Percentiles rank a stretch among this genome's conserved stretches.
Conservation (phyloP, 2,888 invertebrate species). For the Caenorhabditis angaria region DNA sequence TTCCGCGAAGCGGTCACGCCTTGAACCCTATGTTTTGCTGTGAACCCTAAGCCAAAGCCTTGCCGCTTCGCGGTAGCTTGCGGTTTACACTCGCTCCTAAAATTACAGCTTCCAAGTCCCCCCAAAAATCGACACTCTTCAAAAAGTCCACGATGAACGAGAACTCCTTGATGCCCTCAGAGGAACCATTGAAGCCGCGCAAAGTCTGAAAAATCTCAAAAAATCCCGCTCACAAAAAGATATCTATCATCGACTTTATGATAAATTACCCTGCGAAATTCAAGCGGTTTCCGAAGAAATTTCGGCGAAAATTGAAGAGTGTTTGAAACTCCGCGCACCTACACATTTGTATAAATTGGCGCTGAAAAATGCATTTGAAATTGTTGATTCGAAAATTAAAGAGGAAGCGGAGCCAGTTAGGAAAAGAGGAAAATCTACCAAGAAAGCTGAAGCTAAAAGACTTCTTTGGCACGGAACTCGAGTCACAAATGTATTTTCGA, state of each 20-base stretch:
- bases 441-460: not conserved
- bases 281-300: constrained; percentile 18
- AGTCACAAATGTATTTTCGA: constrained; percentile 44
- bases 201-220: constrained; percentile 25
- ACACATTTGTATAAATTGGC: constrained; percentile 24
- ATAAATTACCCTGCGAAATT: constrained; percentile 28
- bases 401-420: not conserved
- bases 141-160: constrained; percentile 18
- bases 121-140: constrained; percentile 29
- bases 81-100: too few species aligned
- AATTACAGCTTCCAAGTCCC: constrained; percentile 33
- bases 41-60: too few species aligned
- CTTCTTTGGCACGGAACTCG: constrained; percentile 43
- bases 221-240: constrained; percentile 16
- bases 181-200: constrained; percentile 36
- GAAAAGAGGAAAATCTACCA: constrained; percentile 1
- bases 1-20: too few species aligned
- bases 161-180: constrained; percentile 36
- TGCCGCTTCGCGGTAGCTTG: too few species aligned
- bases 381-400: too few species aligned
- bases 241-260: constrained; percentile 35
- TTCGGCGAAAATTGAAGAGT: constrained; percentile 20
- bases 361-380: constrained; percentile 22
- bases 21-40: too few species aligned
- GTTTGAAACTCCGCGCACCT: constrained; percentile 26